A percentile compares a stretch with the other conserved stretches of the same genome.
Conservation (phyloP, 2,888 invertebrate genomes). For the Andricus quercusramuli region DNA sequence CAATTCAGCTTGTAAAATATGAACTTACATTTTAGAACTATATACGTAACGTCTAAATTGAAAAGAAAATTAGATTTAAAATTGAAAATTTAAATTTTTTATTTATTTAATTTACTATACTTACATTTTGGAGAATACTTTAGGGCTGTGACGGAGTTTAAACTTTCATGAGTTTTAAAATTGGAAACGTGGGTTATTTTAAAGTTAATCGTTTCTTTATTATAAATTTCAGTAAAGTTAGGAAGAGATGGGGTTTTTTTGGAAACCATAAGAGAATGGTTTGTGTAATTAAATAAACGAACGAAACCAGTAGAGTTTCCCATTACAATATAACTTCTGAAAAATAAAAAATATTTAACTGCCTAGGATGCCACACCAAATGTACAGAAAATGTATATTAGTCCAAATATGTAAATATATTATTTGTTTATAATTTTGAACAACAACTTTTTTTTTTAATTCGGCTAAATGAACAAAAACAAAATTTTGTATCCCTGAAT, state of each 20-base stretch:
- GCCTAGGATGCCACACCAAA: background rate
- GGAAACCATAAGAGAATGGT: conserved; percentile 50
- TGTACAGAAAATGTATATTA: too few species aligned
- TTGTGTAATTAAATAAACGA: conserved; percentile 61
- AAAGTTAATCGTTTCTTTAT: conserved; percentile 48
- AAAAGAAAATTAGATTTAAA: conserved; percentile 49
- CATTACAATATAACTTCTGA: conserved; percentile 63
- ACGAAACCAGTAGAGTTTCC: conserved; percentile 58
- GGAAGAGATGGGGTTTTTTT: conserved; percentile 56
- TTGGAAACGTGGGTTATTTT: conserved; percentile 60
- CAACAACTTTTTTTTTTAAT: too few species aligned
- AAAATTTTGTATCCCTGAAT: too few species aligned
- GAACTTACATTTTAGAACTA: too few species aligned
- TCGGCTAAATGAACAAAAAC: too few species aligned
- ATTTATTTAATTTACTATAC: conserved; percentile 75
- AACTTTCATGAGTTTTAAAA: conserved; percentile 51
- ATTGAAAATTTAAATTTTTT: conserved; percentile 71
- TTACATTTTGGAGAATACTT: conserved; percentile 82
- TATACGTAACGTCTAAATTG: background rate
- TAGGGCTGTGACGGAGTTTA: conserved; percentile 66
- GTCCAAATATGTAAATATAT: too few species aligned
- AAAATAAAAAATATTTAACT: conserved; percentile 12
- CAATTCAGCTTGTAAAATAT: too few species aligned
- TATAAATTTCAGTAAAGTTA: conserved; percentile 54
- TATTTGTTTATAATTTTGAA: too few species aligned